A percentile compares a stretch with the other conserved stretches of the same genome.
Evolutionary conservation across 2,888 invertebrate species (phyloP).

Genomic region (Agriotes lineatus): DNA sequence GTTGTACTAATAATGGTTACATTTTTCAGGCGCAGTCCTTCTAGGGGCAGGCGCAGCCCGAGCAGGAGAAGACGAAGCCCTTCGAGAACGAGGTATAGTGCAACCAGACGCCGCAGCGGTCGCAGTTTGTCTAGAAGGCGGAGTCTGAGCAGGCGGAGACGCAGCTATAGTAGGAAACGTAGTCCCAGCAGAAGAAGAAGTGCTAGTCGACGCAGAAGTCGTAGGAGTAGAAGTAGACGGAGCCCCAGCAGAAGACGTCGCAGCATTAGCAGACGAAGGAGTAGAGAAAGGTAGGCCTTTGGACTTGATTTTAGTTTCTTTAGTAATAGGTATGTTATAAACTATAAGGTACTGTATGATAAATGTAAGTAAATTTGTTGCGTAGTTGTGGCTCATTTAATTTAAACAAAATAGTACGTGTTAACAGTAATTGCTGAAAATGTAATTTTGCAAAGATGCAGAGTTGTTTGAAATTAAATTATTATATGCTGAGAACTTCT

Average conservation of each 20-base stretch:
- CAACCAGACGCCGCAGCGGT: slow-evolving; percentile 55
- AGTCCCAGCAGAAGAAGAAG: slow-evolving; percentile 58
- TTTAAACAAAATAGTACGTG: too few species aligned
- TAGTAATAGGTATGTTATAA: too few species aligned
- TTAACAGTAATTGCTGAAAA: too few species aligned
- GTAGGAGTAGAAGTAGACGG: slow-evolving; percentile 56
- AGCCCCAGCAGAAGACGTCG: slow-evolving; percentile 62
- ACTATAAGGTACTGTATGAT: too few species aligned
- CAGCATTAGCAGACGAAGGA: slow-evolving; percentile 60
- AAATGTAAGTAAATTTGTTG: too few species aligned
- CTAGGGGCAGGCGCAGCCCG: slow-evolving; percentile 60
- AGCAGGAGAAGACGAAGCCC: slow-evolving; percentile 59
- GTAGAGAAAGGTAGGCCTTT: slow-evolving; percentile 57
- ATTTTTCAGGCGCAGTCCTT: slow-evolving; percentile 54
- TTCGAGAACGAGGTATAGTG: slow-evolving; percentile 53
- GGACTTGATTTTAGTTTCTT: too few species aligned
- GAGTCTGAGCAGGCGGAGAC: slow-evolving; percentile 58
- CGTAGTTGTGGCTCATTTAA: too few species aligned
- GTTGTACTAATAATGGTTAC: too few species aligned
- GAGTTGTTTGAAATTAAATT: too few species aligned
- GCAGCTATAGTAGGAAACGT: slow-evolving; percentile 55
- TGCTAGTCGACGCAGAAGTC: slow-evolving; percentile 58
- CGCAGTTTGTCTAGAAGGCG: slow-evolving; percentile 60
- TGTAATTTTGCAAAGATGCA: too few species aligned
- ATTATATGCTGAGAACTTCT: too few species aligned